These are phyloP conservation scores for Coreius guichenoti DNA, from an alignment of 2,797 vertebrate species.

Conservation along the genomic window DNA sequence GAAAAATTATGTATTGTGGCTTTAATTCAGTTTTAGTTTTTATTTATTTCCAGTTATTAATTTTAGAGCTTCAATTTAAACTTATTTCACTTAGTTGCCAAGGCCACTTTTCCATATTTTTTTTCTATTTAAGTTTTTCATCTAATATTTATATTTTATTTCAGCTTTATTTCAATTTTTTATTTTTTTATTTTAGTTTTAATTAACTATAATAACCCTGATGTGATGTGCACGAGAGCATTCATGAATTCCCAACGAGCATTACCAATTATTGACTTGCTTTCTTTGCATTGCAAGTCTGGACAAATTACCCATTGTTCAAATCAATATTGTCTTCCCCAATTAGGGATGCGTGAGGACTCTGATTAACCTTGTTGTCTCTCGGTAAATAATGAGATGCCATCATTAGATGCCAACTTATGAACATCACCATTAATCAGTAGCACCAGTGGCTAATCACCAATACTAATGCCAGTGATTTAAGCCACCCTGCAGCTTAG, in stretches of 20 bases:
- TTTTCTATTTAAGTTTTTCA: background rate
- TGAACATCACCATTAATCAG: slow-evolving; percentile 40
- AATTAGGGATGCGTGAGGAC: slow-evolving; percentile 37
- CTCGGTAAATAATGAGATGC: slow-evolving; percentile 43
- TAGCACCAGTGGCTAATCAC: slow-evolving; percentile 6
- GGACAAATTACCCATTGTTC: slow-evolving; percentile 32
- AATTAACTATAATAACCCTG: background rate
- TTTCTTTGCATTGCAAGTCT: slow-evolving; percentile 26
- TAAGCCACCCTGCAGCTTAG: background rate
- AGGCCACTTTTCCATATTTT: background rate
- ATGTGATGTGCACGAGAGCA: background rate
- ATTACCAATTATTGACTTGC: slow-evolving; percentile 37
- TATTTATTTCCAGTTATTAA: background rate
- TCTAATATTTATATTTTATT: background rate
- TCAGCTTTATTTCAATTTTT: background rate
- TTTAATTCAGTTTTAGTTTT: background rate
- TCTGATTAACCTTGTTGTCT: slow-evolving; percentile 27
- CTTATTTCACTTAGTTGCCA: background rate
- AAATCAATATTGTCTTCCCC: slow-evolving; percentile 48
- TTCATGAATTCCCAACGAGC: slow-evolving; percentile 13
- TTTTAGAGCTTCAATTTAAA: background rate
- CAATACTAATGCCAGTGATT: slow-evolving; percentile 13
- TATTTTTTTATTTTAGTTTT: background rate
- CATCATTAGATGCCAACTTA: slow-evolving; percentile 31
- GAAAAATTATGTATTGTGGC: too few species aligned